Percentiles rank a stretch among this genome's conserved stretches.
Conservation (phyloP, 2,797 vertebrate species). For the Characodon lateralis region DNA sequence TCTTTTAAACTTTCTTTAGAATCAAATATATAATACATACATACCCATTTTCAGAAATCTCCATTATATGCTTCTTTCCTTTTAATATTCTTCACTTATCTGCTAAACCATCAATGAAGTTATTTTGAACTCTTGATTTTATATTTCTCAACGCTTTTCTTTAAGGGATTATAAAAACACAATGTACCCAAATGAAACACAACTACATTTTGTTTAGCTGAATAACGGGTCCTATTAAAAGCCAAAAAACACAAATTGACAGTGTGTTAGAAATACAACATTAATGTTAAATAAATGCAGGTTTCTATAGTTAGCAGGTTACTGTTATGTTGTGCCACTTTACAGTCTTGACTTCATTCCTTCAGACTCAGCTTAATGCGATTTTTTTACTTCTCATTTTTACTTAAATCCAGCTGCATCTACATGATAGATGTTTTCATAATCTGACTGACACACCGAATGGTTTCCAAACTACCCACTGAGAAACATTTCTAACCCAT, state of each 20-base stretch:
- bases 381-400: background rate
- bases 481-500: background rate
- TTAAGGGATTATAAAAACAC: background rate
- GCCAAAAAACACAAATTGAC: background rate
- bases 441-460: background rate
- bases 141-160: background rate
- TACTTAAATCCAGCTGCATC: too few species aligned
- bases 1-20: background rate
- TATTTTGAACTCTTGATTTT: background rate
- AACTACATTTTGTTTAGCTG: background rate
- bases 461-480: background rate
- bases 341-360: background rate
- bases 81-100: background rate
- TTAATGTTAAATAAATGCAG: background rate
- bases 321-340: too few species aligned
- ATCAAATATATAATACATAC: background rate
- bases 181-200: background rate
- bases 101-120: background rate
- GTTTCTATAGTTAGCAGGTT: background rate
- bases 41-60: background rate
- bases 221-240: background rate
- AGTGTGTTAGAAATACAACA: background rate
- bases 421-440: background rate
- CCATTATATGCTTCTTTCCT: background rate
- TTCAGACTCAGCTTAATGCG: background rate